Evolutionary conservation across 1,140 invertebrate genomes (phyloP).

Genomic region (Aphidius gifuensis): DNA sequence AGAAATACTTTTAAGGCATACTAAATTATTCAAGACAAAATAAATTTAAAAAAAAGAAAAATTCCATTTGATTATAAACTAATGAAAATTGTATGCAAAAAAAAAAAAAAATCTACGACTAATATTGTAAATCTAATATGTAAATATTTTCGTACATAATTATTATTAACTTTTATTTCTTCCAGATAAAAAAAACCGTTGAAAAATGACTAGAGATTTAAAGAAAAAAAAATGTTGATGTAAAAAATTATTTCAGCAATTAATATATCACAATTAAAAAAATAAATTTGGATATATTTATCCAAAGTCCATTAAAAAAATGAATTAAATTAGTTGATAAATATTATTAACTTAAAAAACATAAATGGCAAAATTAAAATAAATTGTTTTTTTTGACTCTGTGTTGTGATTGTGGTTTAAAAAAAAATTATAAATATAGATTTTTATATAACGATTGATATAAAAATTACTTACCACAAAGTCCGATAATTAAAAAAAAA

Average conservation of each 20-base stretch:
- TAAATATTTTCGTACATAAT: constrained; percentile 28
- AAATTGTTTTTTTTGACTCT: constrained; percentile 5
- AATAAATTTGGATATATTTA: too few species aligned
- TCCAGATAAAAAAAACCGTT: constrained; percentile 17
- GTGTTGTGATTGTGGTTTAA: constrained; percentile 20
- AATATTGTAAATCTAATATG: constrained; percentile 28
- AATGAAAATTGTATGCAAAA: constrained; percentile 25
- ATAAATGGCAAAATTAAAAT: too few species aligned
- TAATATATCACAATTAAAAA: too few species aligned
- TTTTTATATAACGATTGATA: neutral
- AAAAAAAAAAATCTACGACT: neutral
- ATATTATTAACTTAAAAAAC: too few species aligned
- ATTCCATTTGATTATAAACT: constrained; percentile 23
- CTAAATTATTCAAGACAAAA: constrained; percentile 38
- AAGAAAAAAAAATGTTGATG: constrained; percentile 9
- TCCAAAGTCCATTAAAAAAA: too few species aligned
- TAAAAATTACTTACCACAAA: constrained; percentile 7
- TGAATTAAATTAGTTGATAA: too few species aligned
- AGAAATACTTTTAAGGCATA: constrained; percentile 33
- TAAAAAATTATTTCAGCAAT: neutral
- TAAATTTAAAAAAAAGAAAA: constrained; percentile 13
- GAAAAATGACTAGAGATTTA: constrained; percentile 23
- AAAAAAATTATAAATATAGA: constrained; percentile 2
- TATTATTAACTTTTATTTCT: constrained; percentile 11
- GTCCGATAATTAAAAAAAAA: neutral